phyloP scores from a whole-genome alignment of 2,797 vertebrate species.

The Hipposideros larvatus region DNA sequence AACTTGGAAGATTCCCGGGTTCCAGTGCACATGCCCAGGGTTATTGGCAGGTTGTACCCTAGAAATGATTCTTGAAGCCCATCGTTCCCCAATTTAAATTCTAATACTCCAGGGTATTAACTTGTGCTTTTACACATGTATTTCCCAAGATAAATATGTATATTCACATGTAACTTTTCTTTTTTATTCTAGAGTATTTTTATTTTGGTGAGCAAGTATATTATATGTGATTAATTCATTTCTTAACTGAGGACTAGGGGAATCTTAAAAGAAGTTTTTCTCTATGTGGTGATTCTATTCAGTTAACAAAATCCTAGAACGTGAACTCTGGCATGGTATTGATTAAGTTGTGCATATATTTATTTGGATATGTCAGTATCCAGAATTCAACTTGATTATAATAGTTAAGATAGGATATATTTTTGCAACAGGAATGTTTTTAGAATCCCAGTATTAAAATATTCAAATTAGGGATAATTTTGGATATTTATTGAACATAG shows the following conservation, averaged over 20 bases:
- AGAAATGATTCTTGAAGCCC: background rate
- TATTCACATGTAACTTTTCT: background rate
- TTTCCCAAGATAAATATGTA: background rate
- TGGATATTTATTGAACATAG: background rate
- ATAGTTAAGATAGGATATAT: background rate
- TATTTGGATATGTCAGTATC: background rate
- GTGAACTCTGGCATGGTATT: background rate
- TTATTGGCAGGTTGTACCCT: background rate
- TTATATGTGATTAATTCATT: background rate
- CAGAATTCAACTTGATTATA: background rate
- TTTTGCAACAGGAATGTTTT: background rate
- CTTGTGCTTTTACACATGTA: background rate
- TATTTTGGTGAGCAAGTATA: background rate
- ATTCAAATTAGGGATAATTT: background rate
- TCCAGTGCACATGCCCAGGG: background rate
- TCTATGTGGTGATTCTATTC: background rate
- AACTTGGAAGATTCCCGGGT: background rate
- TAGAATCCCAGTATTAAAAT: constrained; percentile 3
- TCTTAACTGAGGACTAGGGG: background rate
- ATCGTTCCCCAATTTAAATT: background rate
- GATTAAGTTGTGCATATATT: background rate
- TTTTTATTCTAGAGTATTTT: background rate
- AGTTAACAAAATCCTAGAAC: background rate
- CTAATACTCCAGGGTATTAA: background rate
- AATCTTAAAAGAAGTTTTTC: background rate